Evolutionary conservation across 2,888 invertebrate species (phyloP).

Genomic region (Anthoptus insignis): DNA sequence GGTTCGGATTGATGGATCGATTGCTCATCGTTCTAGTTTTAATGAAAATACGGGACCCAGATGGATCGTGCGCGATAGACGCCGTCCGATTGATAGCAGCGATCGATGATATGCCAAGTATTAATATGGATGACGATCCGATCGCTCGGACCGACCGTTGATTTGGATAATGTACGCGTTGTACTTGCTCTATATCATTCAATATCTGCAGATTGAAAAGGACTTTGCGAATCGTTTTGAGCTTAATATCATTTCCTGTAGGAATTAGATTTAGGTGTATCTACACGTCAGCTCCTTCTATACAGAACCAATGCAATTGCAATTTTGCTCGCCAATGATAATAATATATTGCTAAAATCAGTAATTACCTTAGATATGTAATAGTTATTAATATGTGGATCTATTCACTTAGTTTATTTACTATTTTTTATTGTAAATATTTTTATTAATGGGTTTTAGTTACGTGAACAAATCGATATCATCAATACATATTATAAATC

Average conservation of each 20-base stretch:
- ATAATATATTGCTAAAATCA: conserved; percentile 61
- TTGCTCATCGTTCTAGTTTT: conserved; percentile 49
- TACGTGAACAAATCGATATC: too few species aligned
- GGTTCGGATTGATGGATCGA: conserved; percentile 58
- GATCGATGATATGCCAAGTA: conserved; percentile 24
- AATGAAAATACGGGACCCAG: conserved; percentile 72
- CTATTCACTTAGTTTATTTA: conserved; percentile 66
- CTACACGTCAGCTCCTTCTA: conserved; percentile 66
- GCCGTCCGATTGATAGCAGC: too few species aligned
- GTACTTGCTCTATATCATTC: conserved; percentile 8
- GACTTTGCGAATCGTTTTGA: conserved; percentile 58
- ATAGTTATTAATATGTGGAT: conserved; percentile 65
- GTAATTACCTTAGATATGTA: conserved; percentile 63
- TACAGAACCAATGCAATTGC: conserved; percentile 61
- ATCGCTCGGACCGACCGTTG: conserved; percentile 15
- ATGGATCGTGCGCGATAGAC: conserved; percentile 61
- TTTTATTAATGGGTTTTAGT: too few species aligned
- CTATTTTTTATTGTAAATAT: too few species aligned
- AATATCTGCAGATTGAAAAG: conserved; percentile 42
- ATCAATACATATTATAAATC: too few species aligned
- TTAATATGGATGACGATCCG: conserved; percentile 20
- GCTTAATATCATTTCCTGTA: conserved; percentile 60
- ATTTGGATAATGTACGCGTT: conserved; percentile 13
- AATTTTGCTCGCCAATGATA: conserved; percentile 69
- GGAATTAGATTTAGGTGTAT: conserved; percentile 27